Base-by-base conservation (phyloP, 2,113 vertebrate species). In the Struthidea cinerea region DNA sequence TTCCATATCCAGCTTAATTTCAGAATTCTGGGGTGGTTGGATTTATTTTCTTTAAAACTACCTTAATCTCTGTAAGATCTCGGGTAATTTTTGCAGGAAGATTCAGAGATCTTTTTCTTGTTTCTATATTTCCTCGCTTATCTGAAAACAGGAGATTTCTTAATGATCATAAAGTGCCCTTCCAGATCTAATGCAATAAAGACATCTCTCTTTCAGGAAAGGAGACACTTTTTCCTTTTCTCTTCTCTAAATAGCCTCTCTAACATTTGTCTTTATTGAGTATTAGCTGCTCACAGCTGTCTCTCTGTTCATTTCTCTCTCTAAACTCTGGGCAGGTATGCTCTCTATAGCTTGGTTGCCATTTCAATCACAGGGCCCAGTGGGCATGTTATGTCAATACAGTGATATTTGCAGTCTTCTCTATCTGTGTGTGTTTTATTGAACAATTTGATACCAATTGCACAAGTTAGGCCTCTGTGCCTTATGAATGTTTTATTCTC, bases 361-460 rank as follows among this genome's bases (percentile, higher is more conserved):
- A 67, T 94, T 97, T 96, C 69, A 80, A 7, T 69, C 87, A 49
- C 86, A 79, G 68, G 65, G 78, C 70, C 63, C 93, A 89, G 53
- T 90, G 80, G 80, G 70, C 30, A 76, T 63, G 71, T 89, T 93
- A 60, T 89, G 70, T 97, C 94, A 97, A 85, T 89, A 95, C n/a
- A 76, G 83, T 69, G 57, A 83, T 87, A 87, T 91, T 90, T 95
- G 57, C 67, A 89, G 60, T 60, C 85, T 86, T 74, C 73, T 83
- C 47, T 87, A 33, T 32, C 47, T 61, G 44, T 46, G 11, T 68
- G 63, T 93, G 49, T 73, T 94, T 96, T 93, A 93, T 84, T 32
- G 63, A 95, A 74, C 50, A 26, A 52, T 76, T 92, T 87, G 42
- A 71, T 92, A 84, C 39, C 80, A 83, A 41, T 60, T 82, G 78